A percentile compares a stretch with the other conserved stretches of the same genome.
phyloP scores from a whole-genome alignment of 2,113 vertebrate genomes.

The Thunnus maccoyii region DNA sequence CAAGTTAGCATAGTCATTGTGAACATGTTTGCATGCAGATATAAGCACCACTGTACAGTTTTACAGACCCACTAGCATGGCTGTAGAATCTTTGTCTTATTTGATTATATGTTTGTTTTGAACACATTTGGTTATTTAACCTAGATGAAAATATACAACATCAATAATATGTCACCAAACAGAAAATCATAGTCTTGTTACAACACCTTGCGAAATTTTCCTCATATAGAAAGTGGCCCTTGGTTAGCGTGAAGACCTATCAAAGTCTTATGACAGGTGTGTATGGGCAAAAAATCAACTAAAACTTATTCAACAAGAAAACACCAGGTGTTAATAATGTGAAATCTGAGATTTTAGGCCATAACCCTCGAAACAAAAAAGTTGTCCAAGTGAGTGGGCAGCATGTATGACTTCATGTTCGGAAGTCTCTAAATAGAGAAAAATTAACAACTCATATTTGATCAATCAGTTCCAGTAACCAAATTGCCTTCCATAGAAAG shows the following conservation, averaged over 20 bases:
- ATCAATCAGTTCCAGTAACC: slow-evolving; percentile 58
- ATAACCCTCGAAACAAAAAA: neutral
- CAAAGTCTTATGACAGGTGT: neutral
- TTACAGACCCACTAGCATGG: too few relatives aligned
- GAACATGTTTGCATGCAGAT: too few relatives aligned
- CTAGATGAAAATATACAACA: neutral
- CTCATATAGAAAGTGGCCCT: neutral
- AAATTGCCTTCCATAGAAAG: slow-evolving; percentile 42
- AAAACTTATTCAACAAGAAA: too few relatives aligned
- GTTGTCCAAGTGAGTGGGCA: neutral
- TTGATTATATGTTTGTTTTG: too few relatives aligned
- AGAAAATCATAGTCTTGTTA: neutral
- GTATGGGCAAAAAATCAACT: neutral
- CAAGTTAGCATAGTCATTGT: too few relatives aligned
- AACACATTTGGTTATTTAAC: neutral
- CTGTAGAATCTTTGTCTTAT: too few relatives aligned
- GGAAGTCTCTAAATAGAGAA: neutral
- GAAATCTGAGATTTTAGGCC: neutral
- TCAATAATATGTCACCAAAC: neutral
- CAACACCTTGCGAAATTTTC: neutral
- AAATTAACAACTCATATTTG: slow-evolving; percentile 24
- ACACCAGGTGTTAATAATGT: neutral
- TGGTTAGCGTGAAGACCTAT: neutral
- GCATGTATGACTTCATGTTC: neutral
- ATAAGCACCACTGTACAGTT: too few relatives aligned